phyloP scores from a whole-genome alignment of 2,113 vertebrate species.

The Axis porcinus region DNA sequence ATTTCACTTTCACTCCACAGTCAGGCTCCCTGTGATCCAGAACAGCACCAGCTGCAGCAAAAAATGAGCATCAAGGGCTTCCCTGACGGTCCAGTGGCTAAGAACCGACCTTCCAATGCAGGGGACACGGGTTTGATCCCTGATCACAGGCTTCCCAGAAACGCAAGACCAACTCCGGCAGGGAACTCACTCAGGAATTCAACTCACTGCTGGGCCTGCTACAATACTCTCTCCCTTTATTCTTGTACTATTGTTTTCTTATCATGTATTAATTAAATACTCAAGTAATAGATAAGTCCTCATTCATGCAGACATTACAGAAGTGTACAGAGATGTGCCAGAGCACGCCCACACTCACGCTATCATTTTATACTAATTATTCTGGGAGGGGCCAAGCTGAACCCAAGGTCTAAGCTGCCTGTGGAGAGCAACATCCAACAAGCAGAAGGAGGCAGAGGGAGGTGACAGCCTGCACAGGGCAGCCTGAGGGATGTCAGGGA shows the following conservation, averaged over 20 bases:
- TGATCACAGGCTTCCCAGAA: neutral
- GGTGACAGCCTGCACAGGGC: neutral
- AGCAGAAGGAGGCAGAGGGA: neutral
- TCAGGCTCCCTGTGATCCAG: neutral
- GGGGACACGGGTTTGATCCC: neutral
- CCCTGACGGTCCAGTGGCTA: neutral
- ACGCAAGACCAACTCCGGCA: neutral
- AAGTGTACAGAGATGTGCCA: neutral
- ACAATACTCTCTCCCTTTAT: neutral
- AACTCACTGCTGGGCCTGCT: neutral
- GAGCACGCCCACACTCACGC: neutral
- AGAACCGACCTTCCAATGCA: neutral
- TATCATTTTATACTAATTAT: neutral
- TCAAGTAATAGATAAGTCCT: neutral
- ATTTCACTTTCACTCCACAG: neutral
- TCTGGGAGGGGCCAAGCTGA: neutral
- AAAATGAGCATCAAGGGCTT: neutral
- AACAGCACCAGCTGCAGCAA: rapidly evolving
- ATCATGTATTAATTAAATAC: neutral
- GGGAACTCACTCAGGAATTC: no score
- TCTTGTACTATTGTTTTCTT: neutral
- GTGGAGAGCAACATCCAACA: neutral
- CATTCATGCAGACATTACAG: neutral
- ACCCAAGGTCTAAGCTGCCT: neutral
- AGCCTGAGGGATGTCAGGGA: neutral